phyloP scores from a whole-genome alignment of 2,888 invertebrate species.

The Lepidochrysops patricia region DNA sequence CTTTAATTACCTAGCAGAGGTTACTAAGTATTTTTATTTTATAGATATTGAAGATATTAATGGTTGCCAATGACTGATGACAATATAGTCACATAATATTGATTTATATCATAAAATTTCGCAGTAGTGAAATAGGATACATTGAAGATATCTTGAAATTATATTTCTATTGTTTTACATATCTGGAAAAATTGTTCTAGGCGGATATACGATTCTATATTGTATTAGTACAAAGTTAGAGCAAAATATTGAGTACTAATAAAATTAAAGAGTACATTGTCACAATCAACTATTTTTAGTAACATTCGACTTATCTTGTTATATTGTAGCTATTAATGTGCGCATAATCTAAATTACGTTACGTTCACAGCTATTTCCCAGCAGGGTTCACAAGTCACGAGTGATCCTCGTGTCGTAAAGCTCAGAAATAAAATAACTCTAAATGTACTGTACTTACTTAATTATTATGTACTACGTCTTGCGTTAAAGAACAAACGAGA shows the following conservation, averaged over 20 bases:
- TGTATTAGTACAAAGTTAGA: background rate
- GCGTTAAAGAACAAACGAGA: background rate
- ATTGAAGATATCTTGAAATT: background rate
- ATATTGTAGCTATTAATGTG: constrained; percentile 4
- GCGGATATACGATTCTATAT: background rate
- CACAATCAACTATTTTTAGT: background rate
- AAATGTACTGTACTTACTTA: background rate
- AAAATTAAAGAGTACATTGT: background rate
- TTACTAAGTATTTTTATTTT: background rate
- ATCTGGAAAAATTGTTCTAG: background rate
- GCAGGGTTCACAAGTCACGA: no score
- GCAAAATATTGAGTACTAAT: background rate
- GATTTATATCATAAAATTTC: background rate
- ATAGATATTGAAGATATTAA: background rate
- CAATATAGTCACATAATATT: background rate
- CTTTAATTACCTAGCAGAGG: background rate
- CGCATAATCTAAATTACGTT: background rate
- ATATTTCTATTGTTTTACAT: background rate
- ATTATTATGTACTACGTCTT: background rate
- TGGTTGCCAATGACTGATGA: background rate
- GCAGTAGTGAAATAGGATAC: background rate
- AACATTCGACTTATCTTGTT: background rate
- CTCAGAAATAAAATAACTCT: no score
- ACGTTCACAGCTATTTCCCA: no score
- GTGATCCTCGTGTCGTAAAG: no score